Base-by-base conservation (phyloP, 2,888 invertebrate species). In the Chrysotoxum bicinctum region DNA sequence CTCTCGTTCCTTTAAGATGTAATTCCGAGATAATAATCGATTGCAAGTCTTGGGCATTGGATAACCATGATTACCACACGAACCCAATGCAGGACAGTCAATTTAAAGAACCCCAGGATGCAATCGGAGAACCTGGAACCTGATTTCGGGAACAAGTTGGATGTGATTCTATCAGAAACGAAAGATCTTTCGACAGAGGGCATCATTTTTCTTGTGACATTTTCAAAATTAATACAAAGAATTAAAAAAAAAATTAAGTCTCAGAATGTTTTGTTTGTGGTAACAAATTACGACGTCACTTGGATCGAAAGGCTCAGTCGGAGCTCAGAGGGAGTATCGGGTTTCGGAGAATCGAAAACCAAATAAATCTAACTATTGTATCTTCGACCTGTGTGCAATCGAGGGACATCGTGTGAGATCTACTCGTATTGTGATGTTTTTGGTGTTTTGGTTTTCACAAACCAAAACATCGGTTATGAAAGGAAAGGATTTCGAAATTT, bases 381-480 rank as follows among this genome's bases (percentile, higher is more conserved):
- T 48, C 37, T 19, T 43, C 14, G 19, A 16, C 40, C 10, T 30
- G n/a, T 26, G 45, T 14, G 23, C 14, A 40, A 9, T 37, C 30
- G 2, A 30, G 26, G 19, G 62, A 68, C 85, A 77, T 54, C 85
- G 81, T 85, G 85, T 85, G 80, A 80, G 85, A 80, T 85, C 85
- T 48, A n/a, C n/a, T n/a, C n/a, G n/a, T n/a, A 50, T 73, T 68
- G 76, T 68, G 48, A 32, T 79, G 16, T 62, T 85, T 85, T 81
- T 35, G 58, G 58, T 58, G 73, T 85, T 85, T 85, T 81, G 81
- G 64, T 69, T 81, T 52, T 37, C 12, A 50, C 43, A 43, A 85
- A 69, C 84, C 84, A 80, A 85, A 80, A 80, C 76, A 80, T 76
- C 76, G 64, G 74, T 37, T 64, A 52, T 54, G 32, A 70, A 21